Conservation (phyloP, 1,140 invertebrate species). For the Aradophagus sp. region DNA sequence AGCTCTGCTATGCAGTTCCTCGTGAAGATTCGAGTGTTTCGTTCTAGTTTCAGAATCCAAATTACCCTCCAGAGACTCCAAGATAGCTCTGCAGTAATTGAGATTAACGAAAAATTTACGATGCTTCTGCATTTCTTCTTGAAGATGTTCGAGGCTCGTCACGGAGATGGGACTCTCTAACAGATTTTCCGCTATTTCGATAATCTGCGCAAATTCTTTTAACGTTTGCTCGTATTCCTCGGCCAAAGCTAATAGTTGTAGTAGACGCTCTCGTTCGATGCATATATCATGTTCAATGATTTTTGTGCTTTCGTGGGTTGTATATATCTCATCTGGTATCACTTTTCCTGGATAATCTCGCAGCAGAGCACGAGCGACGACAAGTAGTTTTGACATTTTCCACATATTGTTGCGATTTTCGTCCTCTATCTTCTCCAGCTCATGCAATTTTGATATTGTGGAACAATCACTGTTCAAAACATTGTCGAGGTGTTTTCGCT, state of each 20-base stretch:
- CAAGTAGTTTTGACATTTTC: conserved; percentile 75
- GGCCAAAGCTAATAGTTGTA: conserved; percentile 82
- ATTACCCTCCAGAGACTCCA: conserved; percentile 89
- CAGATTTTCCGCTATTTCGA: conserved; percentile 85
- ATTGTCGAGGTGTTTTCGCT: conserved; percentile 76
- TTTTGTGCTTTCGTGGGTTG: conserved; percentile 79
- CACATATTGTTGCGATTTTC: conserved; percentile 76
- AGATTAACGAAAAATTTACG: conserved; percentile 91
- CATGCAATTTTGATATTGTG: conserved; percentile 78
- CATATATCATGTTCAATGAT: conserved; percentile 81
- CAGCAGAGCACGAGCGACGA: conserved; percentile 75
- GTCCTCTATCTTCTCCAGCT: conserved; percentile 80
- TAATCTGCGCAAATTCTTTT: conserved; percentile 88
- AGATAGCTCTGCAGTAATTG: conserved; percentile 86
- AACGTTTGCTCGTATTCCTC: conserved; percentile 91
- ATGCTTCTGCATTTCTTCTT: conserved; percentile 91
- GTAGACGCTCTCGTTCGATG: conserved; percentile 82
- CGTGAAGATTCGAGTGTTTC: conserved; percentile 84
- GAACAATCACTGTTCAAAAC: conserved; percentile 78
- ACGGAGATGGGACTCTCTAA: conserved; percentile 84
- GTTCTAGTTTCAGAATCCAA: conserved; percentile 85
- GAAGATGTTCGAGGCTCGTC: conserved; percentile 82
- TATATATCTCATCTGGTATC: conserved; percentile 80
- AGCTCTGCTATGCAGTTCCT: conserved; percentile 83
- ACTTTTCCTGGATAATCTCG: conserved; percentile 79